phyloP scores from a whole-genome alignment of 2,888 invertebrate species.

The Tetragnatha montana region DNA sequence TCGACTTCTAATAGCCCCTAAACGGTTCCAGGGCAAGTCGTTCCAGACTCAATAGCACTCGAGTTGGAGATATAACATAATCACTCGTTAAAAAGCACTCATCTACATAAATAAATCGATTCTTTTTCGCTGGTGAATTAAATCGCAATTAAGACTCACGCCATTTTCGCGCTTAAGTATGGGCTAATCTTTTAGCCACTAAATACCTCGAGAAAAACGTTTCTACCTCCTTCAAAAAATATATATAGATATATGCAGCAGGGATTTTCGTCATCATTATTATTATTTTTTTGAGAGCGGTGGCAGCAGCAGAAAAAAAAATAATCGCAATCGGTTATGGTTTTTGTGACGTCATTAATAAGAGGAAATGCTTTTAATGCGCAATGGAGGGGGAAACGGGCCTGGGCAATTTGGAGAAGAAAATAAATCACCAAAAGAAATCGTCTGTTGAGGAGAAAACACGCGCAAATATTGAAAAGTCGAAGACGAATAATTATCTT shows the following conservation, averaged over 20 bases:
- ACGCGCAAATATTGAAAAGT: constrained; percentile 69
- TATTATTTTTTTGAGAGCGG: not conserved
- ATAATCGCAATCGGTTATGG: constrained; percentile 38
- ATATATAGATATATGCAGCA: constrained; percentile 10
- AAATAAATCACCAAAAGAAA: constrained; percentile 58
- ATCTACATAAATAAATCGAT: constrained; percentile 1
- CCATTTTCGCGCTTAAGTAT: not conserved
- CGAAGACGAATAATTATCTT: constrained; percentile 65
- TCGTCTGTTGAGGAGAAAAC: constrained; percentile 49
- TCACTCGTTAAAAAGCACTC: constrained; percentile 10
- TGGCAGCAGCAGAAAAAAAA: constrained; percentile 25
- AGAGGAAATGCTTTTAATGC: constrained; percentile 2
- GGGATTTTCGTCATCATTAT: not conserved
- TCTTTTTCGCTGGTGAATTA: constrained; percentile 1
- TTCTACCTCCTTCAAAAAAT: constrained; percentile 29
- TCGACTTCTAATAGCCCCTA: not conserved
- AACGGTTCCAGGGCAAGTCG: not conserved
- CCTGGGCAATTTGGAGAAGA: constrained; percentile 24
- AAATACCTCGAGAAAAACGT: constrained; percentile 22
- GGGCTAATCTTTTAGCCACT: constrained; percentile 25
- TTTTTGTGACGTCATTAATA: constrained; percentile 54
- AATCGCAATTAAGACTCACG: constrained; percentile 50
- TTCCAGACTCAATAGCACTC: not conserved
- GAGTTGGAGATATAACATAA: not conserved
- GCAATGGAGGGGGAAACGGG: not conserved